Evolutionary conservation across 2,113 vertebrate species (phyloP), one percentile per base, ranked within the genome.

Genomic region (Tor tambroides): DNA sequence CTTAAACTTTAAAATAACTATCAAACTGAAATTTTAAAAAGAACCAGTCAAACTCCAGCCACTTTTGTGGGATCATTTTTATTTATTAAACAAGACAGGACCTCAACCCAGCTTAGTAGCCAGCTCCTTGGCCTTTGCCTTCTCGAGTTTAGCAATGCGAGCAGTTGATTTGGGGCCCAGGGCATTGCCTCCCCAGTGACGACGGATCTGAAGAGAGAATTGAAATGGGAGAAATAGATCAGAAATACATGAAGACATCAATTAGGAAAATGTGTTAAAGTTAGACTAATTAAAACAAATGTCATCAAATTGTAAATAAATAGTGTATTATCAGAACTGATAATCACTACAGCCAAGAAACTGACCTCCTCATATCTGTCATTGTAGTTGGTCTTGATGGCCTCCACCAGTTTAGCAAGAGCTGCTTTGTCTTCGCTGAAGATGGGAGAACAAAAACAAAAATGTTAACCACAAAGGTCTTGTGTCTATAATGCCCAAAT

Each of bases 301-400:
- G 12, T 10, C 46, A 49, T 49, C 12, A 49, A 49, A 15, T 10
- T 43, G 9, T 49, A 43, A 43, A 10, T 43, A 8, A 43, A 43
- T 43, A 43, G 41, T 43, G 9, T 43, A 43, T 43, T 3, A 43
- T 14, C 14, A 77, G n/a, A 26, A 28, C 28, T 6, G 17, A 28
- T 28, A 15, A 21, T 26, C 5, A n/a, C 17, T 30, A 6, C 9
- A 23, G 30, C 9, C 9, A 32, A 83, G 6, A 32, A 32, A 21
- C 95, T 94, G 79, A 99, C 98, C 98, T 99, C 98, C 2, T 99
- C 98, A 0, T 97, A 98, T 97, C 98, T 94, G 93, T 99, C 98
- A 0, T 99, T 99, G 95, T 99, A 99, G 92, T 99, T 99, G 91
- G 98, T 99, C 94, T 98, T 97, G 78, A 99, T 95, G 49, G 98